phyloP scores from a whole-genome alignment of 2,888 invertebrate genomes.

The Neoascia interrupta region DNA sequence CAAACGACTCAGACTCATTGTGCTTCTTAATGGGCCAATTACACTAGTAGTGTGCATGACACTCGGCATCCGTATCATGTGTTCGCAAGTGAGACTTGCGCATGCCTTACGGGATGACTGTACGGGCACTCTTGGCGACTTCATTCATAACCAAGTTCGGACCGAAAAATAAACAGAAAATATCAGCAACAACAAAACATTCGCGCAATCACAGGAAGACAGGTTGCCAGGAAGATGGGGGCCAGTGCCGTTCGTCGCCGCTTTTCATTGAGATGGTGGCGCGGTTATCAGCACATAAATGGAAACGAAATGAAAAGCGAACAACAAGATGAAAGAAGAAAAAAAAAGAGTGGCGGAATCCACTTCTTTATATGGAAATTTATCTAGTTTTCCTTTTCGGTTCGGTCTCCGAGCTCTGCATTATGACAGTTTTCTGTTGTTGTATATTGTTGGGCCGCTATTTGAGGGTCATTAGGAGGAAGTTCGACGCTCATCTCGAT shows the following conservation, averaged over 20 bases:
- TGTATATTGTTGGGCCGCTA: conserved; percentile 34
- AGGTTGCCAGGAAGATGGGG: conserved; percentile 59
- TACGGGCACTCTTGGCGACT: conserved; percentile 36
- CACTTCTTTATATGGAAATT: conserved; percentile 61
- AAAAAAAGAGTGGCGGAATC: conserved; percentile 22
- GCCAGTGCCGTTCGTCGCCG: conserved; percentile 36
- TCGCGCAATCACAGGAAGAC: conserved; percentile 59
- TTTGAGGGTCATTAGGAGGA: conserved; percentile 66
- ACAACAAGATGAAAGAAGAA: conserved; percentile 14
- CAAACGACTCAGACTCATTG: conserved; percentile 48
- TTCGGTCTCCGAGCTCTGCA: conserved; percentile 30
- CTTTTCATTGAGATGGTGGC: conserved; percentile 65
- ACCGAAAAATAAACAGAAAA: conserved; percentile 20
- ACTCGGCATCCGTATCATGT: conserved; percentile 66
- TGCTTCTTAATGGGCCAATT: conserved; percentile 68
- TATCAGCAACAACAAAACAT: conserved; percentile 19
- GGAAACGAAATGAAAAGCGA: conserved; percentile 64
- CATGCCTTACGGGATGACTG: conserved; percentile 66
- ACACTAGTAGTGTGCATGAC: conserved; percentile 67
- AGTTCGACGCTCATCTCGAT: conserved; percentile 20
- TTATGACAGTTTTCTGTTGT: conserved; percentile 59
- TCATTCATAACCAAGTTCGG: conserved; percentile 61
- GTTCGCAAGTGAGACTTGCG: conserved; percentile 65
- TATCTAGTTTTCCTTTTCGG: conserved; percentile 62
- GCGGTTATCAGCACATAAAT: conserved; percentile 57